Evolutionary conservation across 2,888 invertebrate species (phyloP), one percentile per base, ranked within the genome.

Genomic region (Phaonia tiefii): DNA sequence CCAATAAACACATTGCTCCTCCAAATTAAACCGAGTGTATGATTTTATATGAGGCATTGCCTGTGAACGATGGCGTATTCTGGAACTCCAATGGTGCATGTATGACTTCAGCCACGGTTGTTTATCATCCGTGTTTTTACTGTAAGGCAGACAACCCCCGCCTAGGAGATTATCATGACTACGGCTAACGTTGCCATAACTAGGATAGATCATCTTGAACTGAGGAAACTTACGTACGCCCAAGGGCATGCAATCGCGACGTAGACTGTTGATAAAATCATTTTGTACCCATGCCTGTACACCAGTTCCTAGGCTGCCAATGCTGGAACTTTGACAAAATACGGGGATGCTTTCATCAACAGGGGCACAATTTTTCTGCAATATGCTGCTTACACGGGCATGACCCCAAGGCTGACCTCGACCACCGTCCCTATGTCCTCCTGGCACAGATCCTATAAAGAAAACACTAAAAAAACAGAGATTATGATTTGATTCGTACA

Each of bases 21-120:
- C 94, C 0, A 95, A 94, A 0, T 95, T 95, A 1, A 94, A 91
- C 10, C 98, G 92, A 0, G 94, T 93, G 89, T 98, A 99, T 0
- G 95, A 94, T 90, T 99, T 99, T 46, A 99, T 97, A 88, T 99
- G 99, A 0, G 99, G 99, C 94, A 98, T 96, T 0, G 98, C 98
- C 74, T 93, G 91, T 63, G 95, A 93, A n/a, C 99, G 92, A 13
- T 92, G 90, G 0, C 93, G 92, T 0, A 91, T 89, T 1, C 93
- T 93, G 0, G 96, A 94, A 86, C 93, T 94, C 99, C 99, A 99
- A 85, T 96, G 95, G 87, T 95, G 94, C 66, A 98, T 90, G 88
- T 93, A 95, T 0, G 92, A 90, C 73, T 93, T 93, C 0, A 99
- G 92, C 97, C 98, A 99, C 0, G 92, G 90, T 87, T 99, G 99